Evolutionary conservation across 1,140 invertebrate genomes (phyloP), one percentile per base, ranked within the genome.

Genomic region (Drosophila kurseongensis): DNA sequence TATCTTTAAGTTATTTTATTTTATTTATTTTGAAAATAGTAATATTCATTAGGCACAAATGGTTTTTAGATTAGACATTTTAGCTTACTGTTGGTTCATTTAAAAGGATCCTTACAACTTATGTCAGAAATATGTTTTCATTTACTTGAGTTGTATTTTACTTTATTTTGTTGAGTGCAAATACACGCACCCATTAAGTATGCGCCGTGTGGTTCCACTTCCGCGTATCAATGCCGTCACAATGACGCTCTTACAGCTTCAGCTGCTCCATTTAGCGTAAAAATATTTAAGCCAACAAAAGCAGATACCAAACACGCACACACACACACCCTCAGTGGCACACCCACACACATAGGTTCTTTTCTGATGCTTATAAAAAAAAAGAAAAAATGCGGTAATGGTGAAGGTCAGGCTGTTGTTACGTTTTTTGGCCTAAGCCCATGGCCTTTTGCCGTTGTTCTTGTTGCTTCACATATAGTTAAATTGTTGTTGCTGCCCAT

Each of bases 381-480:
- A 61, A 73, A 51, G 52, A 52, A 63, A 45, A 75, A 74, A 59
- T 89, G 84, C 73, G 72, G 65, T 84, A 80, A 88, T 88, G 84
- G 58, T 84, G 84, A 88, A 88, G 84, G 84, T 88, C 84, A 88
- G 84, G 68, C 77, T 45, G 75, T 72, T 89, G 76, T 89, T 88
- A 89, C 84, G 77, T 52, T 89, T 83, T 89, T 83, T 69, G 73
- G 76, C 72, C 75, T 84, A 84, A 84, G 41, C 72, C 58, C 63
- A 52, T 62, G 45, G 58, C 58, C 59, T 55, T 77, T 81, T 76
- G 75, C 55, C 63, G 75, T 35, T 45, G 52, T 56, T 67, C 35
- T 57, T 68, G 51, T 51, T 77, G 52, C n/a, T 61, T 61, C 10
- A n/a, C 56, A 42, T 41, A 23, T 27, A 61, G 52, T 58, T 58